A percentile compares a stretch with the other conserved stretches of the same genome.
phyloP scores from a whole-genome alignment of 2,113 vertebrate species.

The Bubo scandiacus region DNA sequence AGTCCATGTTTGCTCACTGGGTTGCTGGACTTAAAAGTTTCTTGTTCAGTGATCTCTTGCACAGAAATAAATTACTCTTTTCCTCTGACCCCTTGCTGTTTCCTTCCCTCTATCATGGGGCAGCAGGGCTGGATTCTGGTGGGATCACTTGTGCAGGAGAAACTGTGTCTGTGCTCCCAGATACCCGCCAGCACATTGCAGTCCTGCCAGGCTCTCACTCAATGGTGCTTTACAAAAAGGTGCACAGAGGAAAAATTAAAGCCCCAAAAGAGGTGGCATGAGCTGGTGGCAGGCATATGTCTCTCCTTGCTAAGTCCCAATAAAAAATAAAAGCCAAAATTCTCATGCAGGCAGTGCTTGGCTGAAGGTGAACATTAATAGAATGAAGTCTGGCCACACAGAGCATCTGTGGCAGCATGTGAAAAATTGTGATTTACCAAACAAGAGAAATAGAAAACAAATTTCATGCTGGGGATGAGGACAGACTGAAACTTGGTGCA shows the following conservation, averaged over 20 bases:
- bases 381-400: not conserved
- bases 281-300: not conserved
- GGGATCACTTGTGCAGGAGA: not conserved
- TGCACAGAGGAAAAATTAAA: not conserved
- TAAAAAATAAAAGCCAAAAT: not conserved
- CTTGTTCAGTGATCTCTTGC: not conserved
- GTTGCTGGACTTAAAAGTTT: not conserved
- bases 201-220: not conserved
- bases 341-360: not conserved
- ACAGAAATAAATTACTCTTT: not conserved
- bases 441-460: slow-evolving; percentile 8
- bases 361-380: not conserved
- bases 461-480: not conserved
- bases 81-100: not conserved
- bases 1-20: not conserved
- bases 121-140: not conserved
- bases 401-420: not conserved
- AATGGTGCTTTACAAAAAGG: not conserved
- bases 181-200: not conserved
- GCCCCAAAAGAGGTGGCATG: not conserved
- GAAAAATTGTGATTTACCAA: slow-evolving; percentile 1
- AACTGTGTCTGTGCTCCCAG: not conserved
- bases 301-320: not conserved
- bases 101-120: not conserved
- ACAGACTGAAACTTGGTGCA: not conserved